Percentiles rank a stretch among this genome's conserved stretches.
These are phyloP conservation scores for Sceloporus undulatus DNA, from an alignment of 2,113 vertebrate species.

Conservation along the genomic window DNA sequence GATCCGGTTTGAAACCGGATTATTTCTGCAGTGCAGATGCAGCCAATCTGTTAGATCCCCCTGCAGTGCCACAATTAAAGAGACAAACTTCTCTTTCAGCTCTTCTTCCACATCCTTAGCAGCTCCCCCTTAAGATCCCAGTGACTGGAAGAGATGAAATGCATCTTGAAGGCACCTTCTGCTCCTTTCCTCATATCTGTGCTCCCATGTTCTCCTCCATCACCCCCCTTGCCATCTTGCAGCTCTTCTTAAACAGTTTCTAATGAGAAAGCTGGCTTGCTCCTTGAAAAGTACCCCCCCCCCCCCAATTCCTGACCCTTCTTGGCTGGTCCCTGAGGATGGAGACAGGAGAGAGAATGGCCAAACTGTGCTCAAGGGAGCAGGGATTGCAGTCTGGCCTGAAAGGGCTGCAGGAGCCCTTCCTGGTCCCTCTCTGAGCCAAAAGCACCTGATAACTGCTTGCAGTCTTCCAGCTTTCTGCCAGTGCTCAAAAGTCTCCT, in stretches of 20 bases:
- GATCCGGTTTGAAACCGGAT: no score
- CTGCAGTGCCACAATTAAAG: background rate
- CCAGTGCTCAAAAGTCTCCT: background rate
- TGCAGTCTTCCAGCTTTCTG: slow-evolving; percentile 29
- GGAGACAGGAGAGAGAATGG: background rate
- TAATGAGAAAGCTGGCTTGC: background rate
- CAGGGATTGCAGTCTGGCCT: background rate
- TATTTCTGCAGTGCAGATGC: no score
- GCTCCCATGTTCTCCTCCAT: background rate
- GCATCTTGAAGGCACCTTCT: background rate
- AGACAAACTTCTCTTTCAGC: background rate
- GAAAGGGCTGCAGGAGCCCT: background rate
- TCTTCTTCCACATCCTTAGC: background rate
- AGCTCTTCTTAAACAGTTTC: background rate
- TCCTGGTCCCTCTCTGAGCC: background rate
- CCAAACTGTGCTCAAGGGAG: background rate
- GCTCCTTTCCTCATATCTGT: slow-evolving; percentile 29
- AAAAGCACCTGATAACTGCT: slow-evolving; percentile 53
- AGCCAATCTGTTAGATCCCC: no score
- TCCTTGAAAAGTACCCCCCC: background rate
- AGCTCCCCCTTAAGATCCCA: background rate
- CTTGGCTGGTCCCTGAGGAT: background rate
- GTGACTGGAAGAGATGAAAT: background rate
- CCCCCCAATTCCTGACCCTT: no score
- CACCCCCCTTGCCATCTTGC: background rate